Base-by-base conservation (phyloP, 2,113 vertebrate species). In the Pycnonotus jocosus region DNA sequence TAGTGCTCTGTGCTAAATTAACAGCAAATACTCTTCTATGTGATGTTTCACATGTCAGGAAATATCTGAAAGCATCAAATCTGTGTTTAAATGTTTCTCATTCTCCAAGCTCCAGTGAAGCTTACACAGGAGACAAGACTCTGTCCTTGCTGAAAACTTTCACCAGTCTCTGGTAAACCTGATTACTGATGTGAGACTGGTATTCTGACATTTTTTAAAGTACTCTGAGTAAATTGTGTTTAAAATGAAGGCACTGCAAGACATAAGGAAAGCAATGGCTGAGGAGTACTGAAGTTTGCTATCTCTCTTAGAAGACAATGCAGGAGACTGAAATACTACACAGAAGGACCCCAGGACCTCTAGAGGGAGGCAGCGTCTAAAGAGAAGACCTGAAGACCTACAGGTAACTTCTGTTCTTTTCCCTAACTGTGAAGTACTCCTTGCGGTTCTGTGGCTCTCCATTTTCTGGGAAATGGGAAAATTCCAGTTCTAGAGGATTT, bases 241-340 rank as follows among this genome's bases (percentile, higher is more conserved):
- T 31, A 53, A 72, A 88, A 83, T 48, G 27, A 45, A 60, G 28
- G 31, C 22, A 61, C 42, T 83, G 12, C 27, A 48, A 57, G 44
- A n/a, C 2, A 0, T 74, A 45, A 50, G 12, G 51, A 12, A 50
- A 16, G 7, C 0, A 1, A 1, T 17, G 16, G 7, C 27, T 79
- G 38, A 77, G n/a, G 14, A 61, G 9, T n/a, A 45, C 11, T 50
- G 37, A 45, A 18, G 16, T 42, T 74, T 51, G 42, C 33, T 48
- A 16, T 51, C 6, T 77, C 21, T 69, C 25, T 47, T 30, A 15
- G 28, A 16, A 57, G 10, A 60, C n/a, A 53, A 25, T 6, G 10
- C 51, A 81, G 25, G 30, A 89, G 23, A 13, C 37, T 61, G 28
- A 73, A 85, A 81, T 70, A 37, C 33, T 56, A 25, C 44, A 50